These are phyloP conservation scores for Idaea dimidiata DNA, from an alignment of 2,888 invertebrate species.

Conservation along the genomic window DNA sequence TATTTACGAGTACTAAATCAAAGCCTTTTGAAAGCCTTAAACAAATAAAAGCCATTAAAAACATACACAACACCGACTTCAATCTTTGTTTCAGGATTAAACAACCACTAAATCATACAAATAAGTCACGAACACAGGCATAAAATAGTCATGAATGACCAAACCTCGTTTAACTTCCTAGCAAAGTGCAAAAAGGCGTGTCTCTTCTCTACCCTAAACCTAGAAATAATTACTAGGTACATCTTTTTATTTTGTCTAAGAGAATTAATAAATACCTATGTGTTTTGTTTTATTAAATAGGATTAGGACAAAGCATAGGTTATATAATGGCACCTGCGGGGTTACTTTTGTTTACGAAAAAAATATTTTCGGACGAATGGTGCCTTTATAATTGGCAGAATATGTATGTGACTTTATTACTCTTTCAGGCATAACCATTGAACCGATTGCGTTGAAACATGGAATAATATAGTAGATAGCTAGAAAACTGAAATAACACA, in stretches of 20 bases:
- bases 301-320: background rate
- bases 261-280: background rate
- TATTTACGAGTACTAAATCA: background rate
- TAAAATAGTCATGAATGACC: background rate
- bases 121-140: background rate
- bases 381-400: no score
- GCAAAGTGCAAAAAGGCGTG: background rate
- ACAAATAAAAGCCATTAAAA: background rate
- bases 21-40: background rate
- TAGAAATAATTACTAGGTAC: background rate
- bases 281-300: background rate
- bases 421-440: no score
- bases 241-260: background rate
- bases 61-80: background rate
- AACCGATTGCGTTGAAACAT: no score
- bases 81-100: background rate
- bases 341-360: background rate
- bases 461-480: no score
- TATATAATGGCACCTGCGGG: background rate
- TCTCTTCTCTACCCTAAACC: background rate
- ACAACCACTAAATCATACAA: background rate
- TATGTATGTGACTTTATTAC: no score
- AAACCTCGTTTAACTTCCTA: background rate
- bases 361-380: no score
- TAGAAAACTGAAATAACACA: no score